A percentile compares a stretch with the other conserved stretches of the same genome.
These are phyloP conservation scores for Drepana falcataria DNA, from an alignment of 2,888 invertebrate genomes.

Conservation along the genomic window DNA sequence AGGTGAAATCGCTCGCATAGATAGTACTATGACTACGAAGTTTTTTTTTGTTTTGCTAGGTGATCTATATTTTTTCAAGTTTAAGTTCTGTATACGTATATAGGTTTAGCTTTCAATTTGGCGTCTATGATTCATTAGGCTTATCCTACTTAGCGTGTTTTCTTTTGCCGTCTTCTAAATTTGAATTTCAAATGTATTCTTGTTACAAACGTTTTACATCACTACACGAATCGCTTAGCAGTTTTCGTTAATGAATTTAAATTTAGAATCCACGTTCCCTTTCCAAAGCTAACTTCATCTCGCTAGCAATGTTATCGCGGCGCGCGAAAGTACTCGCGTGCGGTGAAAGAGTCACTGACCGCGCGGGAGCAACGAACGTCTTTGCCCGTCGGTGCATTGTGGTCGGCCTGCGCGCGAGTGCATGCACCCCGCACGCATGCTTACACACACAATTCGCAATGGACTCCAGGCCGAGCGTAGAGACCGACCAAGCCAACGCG, in stretches of 20 bases:
- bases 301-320: conserved; percentile 51
- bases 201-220: neutral
- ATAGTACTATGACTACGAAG: too few relatives aligned
- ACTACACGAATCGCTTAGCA: neutral
- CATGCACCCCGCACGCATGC: conserved; percentile 13
- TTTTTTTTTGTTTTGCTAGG: too few relatives aligned
- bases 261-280: neutral
- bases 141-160: too few relatives aligned
- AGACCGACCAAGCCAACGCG: neutral
- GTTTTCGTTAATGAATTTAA: neutral
- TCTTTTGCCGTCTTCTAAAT: neutral
- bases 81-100: too few relatives aligned
- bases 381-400: conserved; percentile 59
- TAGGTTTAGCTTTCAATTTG: too few relatives aligned
- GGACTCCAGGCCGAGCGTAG: conserved; percentile 20
- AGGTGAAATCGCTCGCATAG: too few relatives aligned
- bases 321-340: conserved; percentile 69
- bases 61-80: too few relatives aligned
- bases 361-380: conserved; percentile 77
- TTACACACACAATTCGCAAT: conserved; percentile 34
- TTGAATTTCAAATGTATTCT: neutral
- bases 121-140: too few relatives aligned
- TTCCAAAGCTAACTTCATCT: conserved; percentile 12
- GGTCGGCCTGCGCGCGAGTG: conserved; percentile 22
- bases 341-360: conserved; percentile 75